A percentile compares a stretch with the other conserved stretches of the same genome.
These are phyloP conservation scores for Tetragnatha montana DNA, from an alignment of 2,888 invertebrate species.

Conservation along the genomic window DNA sequence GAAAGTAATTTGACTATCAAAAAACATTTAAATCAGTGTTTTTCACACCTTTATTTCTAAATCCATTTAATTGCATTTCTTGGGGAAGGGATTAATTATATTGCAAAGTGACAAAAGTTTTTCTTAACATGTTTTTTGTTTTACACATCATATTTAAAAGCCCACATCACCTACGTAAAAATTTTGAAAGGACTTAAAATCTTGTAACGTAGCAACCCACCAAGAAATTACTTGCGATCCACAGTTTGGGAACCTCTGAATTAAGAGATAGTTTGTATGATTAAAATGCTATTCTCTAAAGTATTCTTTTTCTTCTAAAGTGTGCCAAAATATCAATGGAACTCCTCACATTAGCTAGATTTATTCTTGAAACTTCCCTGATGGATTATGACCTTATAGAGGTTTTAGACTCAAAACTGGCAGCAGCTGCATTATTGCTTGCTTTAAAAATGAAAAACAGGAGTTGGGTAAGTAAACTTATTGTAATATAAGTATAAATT, in stretches of 20 bases:
- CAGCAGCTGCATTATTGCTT: conserved; percentile 89
- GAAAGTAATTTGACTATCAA: neutral
- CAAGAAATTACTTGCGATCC: too few species aligned
- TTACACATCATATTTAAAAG: too few species aligned
- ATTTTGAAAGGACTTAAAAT: too few species aligned
- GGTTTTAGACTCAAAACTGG: conserved; percentile 90
- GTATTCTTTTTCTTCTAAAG: neutral
- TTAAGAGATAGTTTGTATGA: neutral
- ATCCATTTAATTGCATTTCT: neutral
- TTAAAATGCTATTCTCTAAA: neutral
- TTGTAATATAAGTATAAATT: too few species aligned
- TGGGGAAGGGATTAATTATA: too few species aligned
- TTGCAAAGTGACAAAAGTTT: neutral
- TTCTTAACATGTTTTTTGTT: too few species aligned
- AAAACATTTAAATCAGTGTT: too few species aligned
- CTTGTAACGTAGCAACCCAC: too few species aligned
- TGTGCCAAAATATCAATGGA: conserved; percentile 84
- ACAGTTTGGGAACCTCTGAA: neutral
- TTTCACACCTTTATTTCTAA: neutral
- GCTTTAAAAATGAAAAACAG: conserved; percentile 90
- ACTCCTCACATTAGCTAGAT: conserved; percentile 93
- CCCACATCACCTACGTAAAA: too few species aligned
- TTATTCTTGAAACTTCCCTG: conserved; percentile 92
- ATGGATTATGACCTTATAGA: conserved; percentile 91
- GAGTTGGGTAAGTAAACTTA: conserved; percentile 78